Conservation (phyloP, 2,113 vertebrate genomes). For the Dolichotis patagonum region DNA sequence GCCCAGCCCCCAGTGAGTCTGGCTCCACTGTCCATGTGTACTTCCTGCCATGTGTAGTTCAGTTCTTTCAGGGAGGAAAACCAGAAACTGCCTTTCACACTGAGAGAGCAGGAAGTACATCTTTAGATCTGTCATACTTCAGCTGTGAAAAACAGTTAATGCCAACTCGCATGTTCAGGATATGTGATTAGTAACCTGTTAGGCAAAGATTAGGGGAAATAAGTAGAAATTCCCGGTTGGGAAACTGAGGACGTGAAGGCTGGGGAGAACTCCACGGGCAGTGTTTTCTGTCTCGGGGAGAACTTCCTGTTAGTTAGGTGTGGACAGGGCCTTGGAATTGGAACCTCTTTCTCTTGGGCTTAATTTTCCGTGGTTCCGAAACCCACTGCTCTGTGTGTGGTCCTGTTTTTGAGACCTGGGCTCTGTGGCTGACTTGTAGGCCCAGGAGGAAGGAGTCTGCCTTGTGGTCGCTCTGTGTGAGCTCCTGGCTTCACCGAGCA, state of each 20-base stretch:
- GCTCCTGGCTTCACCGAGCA: not conserved
- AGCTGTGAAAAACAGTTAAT: not conserved
- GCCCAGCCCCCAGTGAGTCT: conserved; percentile 87
- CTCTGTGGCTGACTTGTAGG: not conserved
- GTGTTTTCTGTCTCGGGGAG: not conserved
- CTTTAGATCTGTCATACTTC: not conserved
- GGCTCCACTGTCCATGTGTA: not conserved
- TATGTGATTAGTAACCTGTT: not conserved
- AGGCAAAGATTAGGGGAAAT: not conserved
- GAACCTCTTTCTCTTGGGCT: not conserved
- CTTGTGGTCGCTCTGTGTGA: not conserved
- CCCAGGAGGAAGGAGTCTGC: too few relatives aligned
- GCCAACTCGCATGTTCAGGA: not conserved
- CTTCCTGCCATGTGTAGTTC: not conserved
- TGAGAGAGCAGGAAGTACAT: not conserved
- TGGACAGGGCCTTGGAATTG: not conserved
- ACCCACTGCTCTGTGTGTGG: not conserved
- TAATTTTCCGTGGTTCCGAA: not conserved
- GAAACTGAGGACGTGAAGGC: not conserved
- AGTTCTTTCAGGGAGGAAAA: conserved; percentile 18
- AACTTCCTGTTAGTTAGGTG: not conserved
- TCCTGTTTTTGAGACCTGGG: not conserved
- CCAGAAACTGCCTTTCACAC: not conserved
- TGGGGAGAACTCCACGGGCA: not conserved
- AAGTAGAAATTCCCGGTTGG: not conserved